Evolutionary conservation across 2,113 vertebrate species (phyloP).

Genomic region (Petromus typicus): DNA sequence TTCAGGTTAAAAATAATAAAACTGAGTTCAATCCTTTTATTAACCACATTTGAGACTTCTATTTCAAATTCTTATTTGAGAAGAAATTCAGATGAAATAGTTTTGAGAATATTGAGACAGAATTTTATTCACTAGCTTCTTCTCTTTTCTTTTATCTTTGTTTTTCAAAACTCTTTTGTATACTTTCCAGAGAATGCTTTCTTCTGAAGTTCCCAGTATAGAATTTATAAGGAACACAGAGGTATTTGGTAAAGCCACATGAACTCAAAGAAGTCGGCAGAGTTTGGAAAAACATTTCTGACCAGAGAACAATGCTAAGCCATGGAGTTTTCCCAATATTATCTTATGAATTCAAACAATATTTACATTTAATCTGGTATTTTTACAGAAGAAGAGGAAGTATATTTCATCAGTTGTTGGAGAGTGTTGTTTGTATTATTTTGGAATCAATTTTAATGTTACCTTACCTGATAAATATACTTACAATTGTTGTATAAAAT

Average conservation of each 20-base stretch:
- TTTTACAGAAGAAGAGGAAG: background rate
- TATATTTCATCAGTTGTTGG: background rate
- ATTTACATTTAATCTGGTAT: background rate
- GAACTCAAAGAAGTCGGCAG: background rate
- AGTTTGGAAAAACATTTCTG: background rate
- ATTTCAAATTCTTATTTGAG: constrained; percentile 35
- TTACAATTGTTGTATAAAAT: background rate
- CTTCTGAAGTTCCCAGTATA: background rate
- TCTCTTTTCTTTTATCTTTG: background rate
- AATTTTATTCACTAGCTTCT: background rate
- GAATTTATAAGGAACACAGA: background rate
- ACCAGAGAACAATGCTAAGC: background rate
- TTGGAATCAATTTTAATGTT: background rate
- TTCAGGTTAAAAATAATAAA: constrained; percentile 10
- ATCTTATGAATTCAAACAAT: background rate
- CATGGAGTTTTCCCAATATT: background rate
- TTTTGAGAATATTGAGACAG: background rate
- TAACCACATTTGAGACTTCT: background rate
- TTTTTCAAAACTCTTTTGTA: background rate
- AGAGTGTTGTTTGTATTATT: background rate
- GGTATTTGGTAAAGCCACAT: background rate
- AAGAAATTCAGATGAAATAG: background rate
- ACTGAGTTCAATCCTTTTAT: background rate
- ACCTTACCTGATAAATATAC: background rate
- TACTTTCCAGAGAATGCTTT: background rate